Evolutionary conservation across 2,888 invertebrate species (phyloP).

Genomic region (Noctua comes): DNA sequence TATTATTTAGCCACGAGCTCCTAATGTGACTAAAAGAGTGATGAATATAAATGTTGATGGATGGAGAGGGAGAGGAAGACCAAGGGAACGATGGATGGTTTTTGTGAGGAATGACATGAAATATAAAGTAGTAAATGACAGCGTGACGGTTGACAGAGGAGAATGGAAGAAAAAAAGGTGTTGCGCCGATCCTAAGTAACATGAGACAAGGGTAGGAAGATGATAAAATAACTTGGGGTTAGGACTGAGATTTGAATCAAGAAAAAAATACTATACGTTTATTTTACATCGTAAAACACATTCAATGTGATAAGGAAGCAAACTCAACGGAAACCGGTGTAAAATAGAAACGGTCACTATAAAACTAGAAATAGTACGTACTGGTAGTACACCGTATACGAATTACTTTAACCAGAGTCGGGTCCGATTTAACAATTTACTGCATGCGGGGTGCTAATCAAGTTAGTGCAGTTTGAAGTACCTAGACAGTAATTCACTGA

Average conservation of each 20-base stretch:
- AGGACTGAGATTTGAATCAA: background rate
- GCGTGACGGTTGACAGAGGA: background rate
- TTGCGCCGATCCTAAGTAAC: background rate
- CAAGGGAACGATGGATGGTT: background rate
- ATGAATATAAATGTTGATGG: background rate
- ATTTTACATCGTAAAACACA: background rate
- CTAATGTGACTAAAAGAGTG: background rate
- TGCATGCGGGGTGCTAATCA: constrained; percentile 64
- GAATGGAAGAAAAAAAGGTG: background rate
- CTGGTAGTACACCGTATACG: constrained; percentile 45
- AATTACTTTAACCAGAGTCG: constrained; percentile 38
- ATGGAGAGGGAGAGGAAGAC: background rate
- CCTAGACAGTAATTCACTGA: constrained; percentile 40
- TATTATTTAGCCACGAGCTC: no score
- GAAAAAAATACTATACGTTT: background rate
- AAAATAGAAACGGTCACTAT: constrained; percentile 43
- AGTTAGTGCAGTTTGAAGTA: constrained; percentile 65
- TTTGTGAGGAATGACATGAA: background rate
- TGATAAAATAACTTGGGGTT: background rate
- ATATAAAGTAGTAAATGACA: background rate
- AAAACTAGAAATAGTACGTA: constrained; percentile 29
- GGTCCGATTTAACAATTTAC: constrained; percentile 76
- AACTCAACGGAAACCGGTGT: constrained; percentile 17
- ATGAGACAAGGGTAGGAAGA: background rate
- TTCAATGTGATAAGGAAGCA: constrained; percentile 7